These are phyloP conservation scores for Drosophila sp. DNA, from an alignment of 1,140 invertebrate species.

Conservation along the genomic window DNA sequence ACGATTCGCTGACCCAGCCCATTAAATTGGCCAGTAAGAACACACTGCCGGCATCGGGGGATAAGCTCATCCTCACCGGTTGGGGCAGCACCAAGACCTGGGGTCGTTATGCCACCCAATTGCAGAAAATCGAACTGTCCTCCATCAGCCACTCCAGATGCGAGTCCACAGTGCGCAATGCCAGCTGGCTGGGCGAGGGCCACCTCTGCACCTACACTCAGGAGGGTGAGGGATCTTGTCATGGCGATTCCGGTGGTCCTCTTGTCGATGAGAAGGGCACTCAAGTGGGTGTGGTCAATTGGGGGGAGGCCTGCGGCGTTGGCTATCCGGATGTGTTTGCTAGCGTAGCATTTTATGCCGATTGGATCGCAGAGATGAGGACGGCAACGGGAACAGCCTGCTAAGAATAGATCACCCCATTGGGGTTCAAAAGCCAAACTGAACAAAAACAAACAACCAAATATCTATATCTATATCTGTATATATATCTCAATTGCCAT, in stretches of 20 bases:
- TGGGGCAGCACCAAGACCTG: slow-evolving; percentile 84
- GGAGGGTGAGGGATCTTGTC: slow-evolving; percentile 85
- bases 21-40: slow-evolving; percentile 62
- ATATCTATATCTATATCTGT: not conserved
- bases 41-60: slow-evolving; percentile 39
- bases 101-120: slow-evolving; percentile 61
- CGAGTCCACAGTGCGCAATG: slow-evolving; percentile 41
- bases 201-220: slow-evolving; percentile 86
- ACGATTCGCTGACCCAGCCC: slow-evolving; percentile 82
- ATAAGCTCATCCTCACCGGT: slow-evolving; percentile 83
- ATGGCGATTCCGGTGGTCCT: slow-evolving; percentile 84
- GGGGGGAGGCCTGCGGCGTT: slow-evolving; percentile 84
- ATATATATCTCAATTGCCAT: slow-evolving; percentile 21
- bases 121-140: slow-evolving; percentile 71
- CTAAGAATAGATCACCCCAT: slow-evolving; percentile 21
- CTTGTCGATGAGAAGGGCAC: slow-evolving; percentile 69
- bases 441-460: slow-evolving; percentile 34
- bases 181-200: slow-evolving; percentile 57
- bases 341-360: slow-evolving; percentile 77
- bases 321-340: slow-evolving; percentile 85
- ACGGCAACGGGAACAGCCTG: slow-evolving; percentile 43
- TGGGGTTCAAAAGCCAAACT: slow-evolving; percentile 42
- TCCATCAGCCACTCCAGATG: slow-evolving; percentile 59
- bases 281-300: slow-evolving; percentile 84
- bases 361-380: slow-evolving; percentile 71